Percentiles rank a stretch among this genome's conserved stretches.
Evolutionary conservation across 2,888 invertebrate genomes (phyloP).

Genomic region (Toxonevra muliebris): DNA sequence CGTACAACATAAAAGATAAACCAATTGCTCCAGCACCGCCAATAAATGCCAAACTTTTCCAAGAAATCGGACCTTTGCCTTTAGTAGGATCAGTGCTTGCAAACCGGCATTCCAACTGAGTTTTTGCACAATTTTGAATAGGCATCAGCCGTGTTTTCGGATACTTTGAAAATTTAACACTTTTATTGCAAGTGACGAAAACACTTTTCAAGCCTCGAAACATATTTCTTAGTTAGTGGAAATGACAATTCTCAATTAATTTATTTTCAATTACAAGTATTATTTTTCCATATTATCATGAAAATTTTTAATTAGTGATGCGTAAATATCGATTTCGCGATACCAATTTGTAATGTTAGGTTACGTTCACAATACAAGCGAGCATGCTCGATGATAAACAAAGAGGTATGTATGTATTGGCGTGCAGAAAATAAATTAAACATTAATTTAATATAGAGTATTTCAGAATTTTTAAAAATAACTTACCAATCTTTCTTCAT

Average conservation of each 20-base stretch:
- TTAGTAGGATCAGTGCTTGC: constrained; percentile 50
- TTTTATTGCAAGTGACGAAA: not conserved
- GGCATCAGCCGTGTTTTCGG: not conserved
- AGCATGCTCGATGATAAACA: too few species aligned
- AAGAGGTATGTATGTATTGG: too few species aligned
- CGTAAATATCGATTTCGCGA: too few species aligned
- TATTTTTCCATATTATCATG: too few species aligned
- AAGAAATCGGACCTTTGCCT: constrained; percentile 76
- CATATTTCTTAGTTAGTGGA: constrained; percentile 6
- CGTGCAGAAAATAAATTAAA: too few species aligned
- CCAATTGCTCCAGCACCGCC: constrained; percentile 73
- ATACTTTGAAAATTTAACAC: not conserved
- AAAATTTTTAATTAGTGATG: too few species aligned
- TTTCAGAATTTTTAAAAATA: too few species aligned
- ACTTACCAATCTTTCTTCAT: too few species aligned
- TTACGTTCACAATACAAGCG: not conserved
- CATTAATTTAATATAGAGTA: too few species aligned
- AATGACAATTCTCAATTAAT: not conserved
- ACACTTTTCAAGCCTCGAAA: constrained; percentile 19
- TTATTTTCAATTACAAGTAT: not conserved
- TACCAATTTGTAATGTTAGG: not conserved
- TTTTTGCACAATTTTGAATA: not conserved
- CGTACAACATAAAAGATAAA: constrained; percentile 72
- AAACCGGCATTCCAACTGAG: constrained; percentile 37
- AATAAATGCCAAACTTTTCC: constrained; percentile 79